Evolutionary conservation across 2,888 invertebrate species (phyloP).

Genomic region (Parnassius mnemosyne): DNA sequence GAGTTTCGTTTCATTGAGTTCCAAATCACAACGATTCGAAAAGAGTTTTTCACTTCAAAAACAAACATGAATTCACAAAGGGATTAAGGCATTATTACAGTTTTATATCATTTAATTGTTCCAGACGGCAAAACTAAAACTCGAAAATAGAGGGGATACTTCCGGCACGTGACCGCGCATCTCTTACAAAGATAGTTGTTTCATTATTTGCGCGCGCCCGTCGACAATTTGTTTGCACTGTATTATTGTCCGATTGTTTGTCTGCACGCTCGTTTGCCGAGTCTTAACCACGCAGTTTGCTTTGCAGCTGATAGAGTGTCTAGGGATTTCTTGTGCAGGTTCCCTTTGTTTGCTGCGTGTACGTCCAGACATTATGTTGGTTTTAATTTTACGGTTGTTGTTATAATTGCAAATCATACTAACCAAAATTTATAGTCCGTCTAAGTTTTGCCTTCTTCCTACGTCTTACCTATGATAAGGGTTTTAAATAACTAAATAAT

Average conservation of each 20-base stretch:
- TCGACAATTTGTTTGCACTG: conserved; percentile 16
- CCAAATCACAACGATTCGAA: no score
- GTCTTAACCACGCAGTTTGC: conserved; percentile 18
- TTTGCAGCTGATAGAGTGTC: conserved; percentile 15
- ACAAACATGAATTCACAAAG: no score
- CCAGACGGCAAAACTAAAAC: neutral
- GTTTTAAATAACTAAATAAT: no score
- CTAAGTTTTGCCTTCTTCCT: no score
- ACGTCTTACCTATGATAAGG: no score
- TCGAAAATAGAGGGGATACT: neutral
- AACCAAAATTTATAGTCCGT: no score
- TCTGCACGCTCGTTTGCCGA: conserved; percentile 6
- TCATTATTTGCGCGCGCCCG: conserved; percentile 13
- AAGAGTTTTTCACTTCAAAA: no score
- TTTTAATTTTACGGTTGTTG: conserved; percentile 14
- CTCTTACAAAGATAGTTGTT: conserved; percentile 10
- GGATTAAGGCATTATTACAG: no score
- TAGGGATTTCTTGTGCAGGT: conserved; percentile 15
- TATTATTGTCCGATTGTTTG: conserved; percentile 17
- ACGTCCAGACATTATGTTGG: conserved; percentile 1
- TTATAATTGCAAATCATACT: no score
- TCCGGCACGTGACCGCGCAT: neutral
- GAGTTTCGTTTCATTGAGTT: no score
- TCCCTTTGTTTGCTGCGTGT: conserved; percentile 13
- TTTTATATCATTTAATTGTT: no score